Percentiles rank a stretch among this genome's conserved stretches.
These are phyloP conservation scores for Bos taurus DNA, from an alignment of 2,113 vertebrate genomes.

Conservation along the genomic window ARS-UCD2.0 NC_037334.1:87040001-87040500, in stretches of 20 bases:
- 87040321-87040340: neutral
- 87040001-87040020: neutral
- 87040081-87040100: neutral
- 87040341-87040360: neutral
- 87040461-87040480: neutral
- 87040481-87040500: neutral
- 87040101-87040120: neutral
- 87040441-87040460: neutral
- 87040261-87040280: neutral
- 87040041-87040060: neutral
- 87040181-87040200: neutral
- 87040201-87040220: neutral
- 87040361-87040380: neutral
- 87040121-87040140: neutral
- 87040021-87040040: neutral
- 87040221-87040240: slow-evolving; percentile 4
- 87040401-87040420: neutral
- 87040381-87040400: neutral
- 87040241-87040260: neutral
- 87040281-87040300: neutral
- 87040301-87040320: neutral
- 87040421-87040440: neutral
- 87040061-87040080: neutral
- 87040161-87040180: neutral
- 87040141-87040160: neutral